These are phyloP conservation scores for Rhinophrynus dorsalis DNA, from an alignment of 2,797 vertebrate species.

Conservation along the genomic window DNA sequence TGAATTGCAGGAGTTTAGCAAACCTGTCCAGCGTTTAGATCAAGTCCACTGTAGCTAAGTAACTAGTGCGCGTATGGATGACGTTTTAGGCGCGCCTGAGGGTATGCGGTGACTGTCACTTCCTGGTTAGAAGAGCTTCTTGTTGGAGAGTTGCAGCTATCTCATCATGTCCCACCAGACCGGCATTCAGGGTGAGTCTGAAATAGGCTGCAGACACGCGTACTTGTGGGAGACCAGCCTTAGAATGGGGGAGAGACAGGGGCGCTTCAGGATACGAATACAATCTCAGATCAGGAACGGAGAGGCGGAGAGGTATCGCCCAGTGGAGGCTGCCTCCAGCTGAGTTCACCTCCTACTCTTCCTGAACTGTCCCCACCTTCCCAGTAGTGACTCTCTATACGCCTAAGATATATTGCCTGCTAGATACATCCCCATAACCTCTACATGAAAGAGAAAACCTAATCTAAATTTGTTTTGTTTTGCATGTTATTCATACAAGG, in stretches of 20 bases:
- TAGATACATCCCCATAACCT: too few species aligned
- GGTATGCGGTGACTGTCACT: conserved; percentile 3
- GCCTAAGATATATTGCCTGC: too few species aligned
- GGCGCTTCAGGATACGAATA: not conserved
- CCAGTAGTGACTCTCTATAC: too few species aligned
- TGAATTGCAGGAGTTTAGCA: too few species aligned
- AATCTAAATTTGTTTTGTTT: too few species aligned
- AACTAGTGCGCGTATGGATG: conserved; percentile 17
- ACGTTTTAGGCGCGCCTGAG: not conserved
- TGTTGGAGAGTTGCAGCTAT: not conserved
- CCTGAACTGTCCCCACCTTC: too few species aligned
- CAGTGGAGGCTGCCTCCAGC: not conserved
- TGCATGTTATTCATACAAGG: too few species aligned
- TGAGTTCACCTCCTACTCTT: not conserved
- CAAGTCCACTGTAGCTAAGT: conserved; percentile 24
- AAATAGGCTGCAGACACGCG: not conserved
- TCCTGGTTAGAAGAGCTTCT: not conserved
- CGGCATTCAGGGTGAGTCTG: conserved; percentile 84
- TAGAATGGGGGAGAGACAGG: not conserved
- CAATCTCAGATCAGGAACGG: not conserved
- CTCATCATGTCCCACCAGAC: conserved; percentile 92
- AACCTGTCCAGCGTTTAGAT: too few species aligned
- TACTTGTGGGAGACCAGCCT: not conserved
- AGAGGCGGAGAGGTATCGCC: not conserved
- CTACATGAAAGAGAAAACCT: too few species aligned